Conservation (phyloP, 1,140 invertebrate species). For the Drosophila erecta region DNA sequence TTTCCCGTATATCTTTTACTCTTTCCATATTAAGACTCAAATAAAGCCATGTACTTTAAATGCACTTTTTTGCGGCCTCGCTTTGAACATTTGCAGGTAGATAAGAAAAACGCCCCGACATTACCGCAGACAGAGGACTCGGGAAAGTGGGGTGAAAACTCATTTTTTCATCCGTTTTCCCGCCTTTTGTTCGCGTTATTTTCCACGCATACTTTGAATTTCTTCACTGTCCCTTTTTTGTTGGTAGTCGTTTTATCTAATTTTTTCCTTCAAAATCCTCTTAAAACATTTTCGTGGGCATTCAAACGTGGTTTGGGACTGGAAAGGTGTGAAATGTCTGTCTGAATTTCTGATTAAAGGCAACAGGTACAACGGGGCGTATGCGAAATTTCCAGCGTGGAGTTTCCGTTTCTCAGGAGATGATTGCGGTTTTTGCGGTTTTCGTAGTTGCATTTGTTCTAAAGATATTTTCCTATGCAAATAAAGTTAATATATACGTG, state of each 20-base stretch:
- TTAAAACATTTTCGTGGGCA: slow-evolving; percentile 59
- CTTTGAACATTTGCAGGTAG: slow-evolving; percentile 20
- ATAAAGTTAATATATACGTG: background rate
- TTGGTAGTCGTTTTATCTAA: slow-evolving; percentile 28
- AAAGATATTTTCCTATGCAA: background rate
- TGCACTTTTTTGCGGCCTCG: background rate
- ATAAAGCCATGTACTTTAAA: slow-evolving; percentile 27
- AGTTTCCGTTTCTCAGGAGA: background rate
- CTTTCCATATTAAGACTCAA: background rate
- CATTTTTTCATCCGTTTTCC: slow-evolving; percentile 19
- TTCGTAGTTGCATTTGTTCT: background rate
- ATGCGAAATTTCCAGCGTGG: slow-evolving; percentile 34
- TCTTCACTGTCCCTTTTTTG: slow-evolving; percentile 8
- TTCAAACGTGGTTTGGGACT: slow-evolving; percentile 14
- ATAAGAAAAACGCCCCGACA: slow-evolving; percentile 27
- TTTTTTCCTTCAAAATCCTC: slow-evolving; percentile 44
- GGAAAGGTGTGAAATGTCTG: slow-evolving; percentile 12
- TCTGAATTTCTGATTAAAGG: slow-evolving; percentile 32
- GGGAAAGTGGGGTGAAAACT: background rate
- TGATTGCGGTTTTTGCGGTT: background rate
- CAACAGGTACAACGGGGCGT: slow-evolving; percentile 59
- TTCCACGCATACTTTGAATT: slow-evolving; percentile 20
- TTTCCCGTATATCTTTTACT: background rate
- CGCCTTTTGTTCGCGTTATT: slow-evolving; percentile 14
- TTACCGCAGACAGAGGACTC: slow-evolving; percentile 18